Base-by-base conservation (phyloP, 2,888 invertebrate genomes). In the Troglohyphantes excavatus region DNA sequence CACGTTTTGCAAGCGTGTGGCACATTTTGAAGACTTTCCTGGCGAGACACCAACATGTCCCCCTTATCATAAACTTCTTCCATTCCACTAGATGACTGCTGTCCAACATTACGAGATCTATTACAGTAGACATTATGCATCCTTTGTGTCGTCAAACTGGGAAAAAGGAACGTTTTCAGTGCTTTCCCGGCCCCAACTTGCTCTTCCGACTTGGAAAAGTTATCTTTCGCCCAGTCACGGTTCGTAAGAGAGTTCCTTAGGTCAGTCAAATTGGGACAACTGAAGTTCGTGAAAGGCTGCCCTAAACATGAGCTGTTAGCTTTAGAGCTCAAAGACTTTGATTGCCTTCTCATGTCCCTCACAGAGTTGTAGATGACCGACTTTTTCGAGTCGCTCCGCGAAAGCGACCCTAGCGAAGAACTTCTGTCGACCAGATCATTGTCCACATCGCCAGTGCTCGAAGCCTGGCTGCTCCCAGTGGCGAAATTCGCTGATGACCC, bases 331-430 rank as follows among this genome's bases (percentile, higher is more conserved):
- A 29, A n/a, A 19, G 2, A 39, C 26, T 73, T 53, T 23, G 26
- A 39, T n/a, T 23, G 43, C 19, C 17, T 13, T 0, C 19, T 46
- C 59, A 75, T 19, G 7, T 65, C 78, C 21, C 43, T 3, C 7
- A 39, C 63, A 2, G 78, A 78, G n/a, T 78, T 78, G 17, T 78
- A 78, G 19, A 78, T 78, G 17, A 78, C 78, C 29, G 78, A 82
- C 33, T 27, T 68, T 13, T 70, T 68, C 7, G 68, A 70, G 19
- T 61, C 70, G 23, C 82, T 82, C 33, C 29, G 26, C 13, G 82
- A 70, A 21, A 39, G 70, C 13, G 61, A 70, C 7, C 26, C 82
- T 29, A 29, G 65, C n/a, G 79, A 79, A 9, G 76, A 78, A 43
- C 78, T 78, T 43, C 65, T 63, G 21, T 65, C 65, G 23, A 65